Percentiles rank a stretch among this genome's conserved stretches.
These are phyloP conservation scores for Bufo bufo DNA, from an alignment of 2,113 vertebrate genomes.

Conservation along the genomic window DNA sequence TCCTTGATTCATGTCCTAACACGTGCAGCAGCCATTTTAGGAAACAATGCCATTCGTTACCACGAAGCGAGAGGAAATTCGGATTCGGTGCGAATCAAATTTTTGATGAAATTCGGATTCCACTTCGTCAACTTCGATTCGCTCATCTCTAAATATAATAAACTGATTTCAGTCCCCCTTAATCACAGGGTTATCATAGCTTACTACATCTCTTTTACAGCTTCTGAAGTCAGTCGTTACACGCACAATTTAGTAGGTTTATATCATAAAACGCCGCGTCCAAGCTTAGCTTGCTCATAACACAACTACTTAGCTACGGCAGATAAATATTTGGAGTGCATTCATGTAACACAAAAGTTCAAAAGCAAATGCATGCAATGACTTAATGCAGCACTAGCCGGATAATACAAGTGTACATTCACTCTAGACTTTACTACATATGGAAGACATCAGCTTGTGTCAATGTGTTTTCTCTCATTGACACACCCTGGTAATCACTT, in stretches of 20 bases:
- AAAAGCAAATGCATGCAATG: constrained; percentile 21
- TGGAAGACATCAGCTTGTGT: constrained; percentile 7
- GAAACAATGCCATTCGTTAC: no score
- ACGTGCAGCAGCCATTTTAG: no score
- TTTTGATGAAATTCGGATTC: no score
- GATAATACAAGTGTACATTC: constrained; percentile 17
- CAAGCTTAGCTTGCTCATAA: constrained; percentile 3
- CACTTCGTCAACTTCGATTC: no score
- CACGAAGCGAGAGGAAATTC: no score
- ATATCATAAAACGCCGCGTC: neutral
- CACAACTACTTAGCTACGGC: constrained; percentile 7
- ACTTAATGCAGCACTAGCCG: constrained; percentile 14
- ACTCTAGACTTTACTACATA: constrained; percentile 4
- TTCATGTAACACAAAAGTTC: constrained; percentile 1
- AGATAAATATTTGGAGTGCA: neutral
- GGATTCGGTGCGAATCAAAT: no score
- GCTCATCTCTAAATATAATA: no score
- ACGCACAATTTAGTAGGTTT: neutral
- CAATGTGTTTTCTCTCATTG: constrained; percentile 19
- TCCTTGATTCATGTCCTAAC: no score
- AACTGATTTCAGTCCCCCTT: neutral
- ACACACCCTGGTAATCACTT: constrained; percentile 28
- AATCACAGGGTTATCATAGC: neutral
- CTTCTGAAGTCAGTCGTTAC: neutral
- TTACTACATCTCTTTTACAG: neutral